Percentiles rank a stretch among this genome's conserved stretches.
phyloP scores from a whole-genome alignment of 2,888 invertebrate species.

The Rotaria sp. region DNA sequence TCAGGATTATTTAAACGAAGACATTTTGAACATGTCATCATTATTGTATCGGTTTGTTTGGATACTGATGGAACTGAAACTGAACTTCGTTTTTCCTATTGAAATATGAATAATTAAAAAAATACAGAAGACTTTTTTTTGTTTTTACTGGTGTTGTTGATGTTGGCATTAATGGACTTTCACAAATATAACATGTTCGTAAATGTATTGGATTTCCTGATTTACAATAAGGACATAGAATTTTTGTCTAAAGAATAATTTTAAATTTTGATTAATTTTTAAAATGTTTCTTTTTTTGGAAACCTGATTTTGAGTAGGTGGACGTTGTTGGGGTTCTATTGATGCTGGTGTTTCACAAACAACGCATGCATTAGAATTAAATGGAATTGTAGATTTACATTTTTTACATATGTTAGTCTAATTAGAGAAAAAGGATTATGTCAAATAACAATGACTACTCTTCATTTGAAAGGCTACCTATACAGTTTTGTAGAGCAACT shows the following conservation, averaged over 20 bases:
- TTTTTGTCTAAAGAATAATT: conserved; percentile 43
- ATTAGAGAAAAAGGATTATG: not conserved
- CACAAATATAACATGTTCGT: conserved; percentile 46
- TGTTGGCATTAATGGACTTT: conserved; percentile 43
- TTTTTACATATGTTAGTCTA: conserved; percentile 45
- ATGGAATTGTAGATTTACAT: conserved; percentile 52
- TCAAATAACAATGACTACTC: too few relatives aligned
- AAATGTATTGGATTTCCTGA: conserved; percentile 47
- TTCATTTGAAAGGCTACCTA: too few relatives aligned
- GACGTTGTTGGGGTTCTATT: conserved; percentile 48
- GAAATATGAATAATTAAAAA: not conserved
- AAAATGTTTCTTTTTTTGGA: not conserved
- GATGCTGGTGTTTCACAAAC: conserved; percentile 53
- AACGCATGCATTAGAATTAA: conserved; percentile 51
- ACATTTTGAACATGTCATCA: conserved; percentile 50
- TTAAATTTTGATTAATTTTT: not conserved
- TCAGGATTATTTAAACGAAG: conserved; percentile 50
- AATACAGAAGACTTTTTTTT: not conserved
- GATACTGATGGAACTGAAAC: conserved; percentile 44
- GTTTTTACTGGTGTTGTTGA: conserved; percentile 41
- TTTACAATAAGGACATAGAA: conserved; percentile 47
- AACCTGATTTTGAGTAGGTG: conserved; percentile 42
- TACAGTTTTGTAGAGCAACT: too few relatives aligned
- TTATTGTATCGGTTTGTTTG: conserved; percentile 44
- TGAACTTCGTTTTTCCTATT: conserved; percentile 30